Conservation (phyloP, 1,140 invertebrate species). For the Drosophila teissieri region DNA sequence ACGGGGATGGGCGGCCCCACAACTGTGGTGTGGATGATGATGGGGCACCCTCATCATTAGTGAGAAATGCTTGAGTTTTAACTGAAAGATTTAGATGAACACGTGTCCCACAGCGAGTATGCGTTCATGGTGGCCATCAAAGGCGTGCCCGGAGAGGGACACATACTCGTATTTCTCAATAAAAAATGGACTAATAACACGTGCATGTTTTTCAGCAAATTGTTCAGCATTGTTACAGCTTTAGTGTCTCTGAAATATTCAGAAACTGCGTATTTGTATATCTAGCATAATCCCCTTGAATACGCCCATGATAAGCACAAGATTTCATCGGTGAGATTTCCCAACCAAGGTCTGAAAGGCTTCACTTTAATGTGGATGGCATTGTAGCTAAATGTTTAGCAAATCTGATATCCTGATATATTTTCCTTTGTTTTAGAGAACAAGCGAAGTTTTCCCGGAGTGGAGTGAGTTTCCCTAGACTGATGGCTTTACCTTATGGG, state of each 20-base stretch:
- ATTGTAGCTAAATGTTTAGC: conserved; percentile 48
- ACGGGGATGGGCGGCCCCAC: neutral
- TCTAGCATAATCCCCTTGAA: neutral
- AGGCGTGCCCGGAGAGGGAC: neutral
- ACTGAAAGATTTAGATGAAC: conserved; percentile 59
- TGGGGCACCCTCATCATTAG: conserved; percentile 66
- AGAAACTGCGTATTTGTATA: neutral
- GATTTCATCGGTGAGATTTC: conserved; percentile 32
- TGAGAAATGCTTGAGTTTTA: conserved; percentile 69
- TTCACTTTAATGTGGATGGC: conserved; percentile 32
- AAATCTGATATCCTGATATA: conserved; percentile 40
- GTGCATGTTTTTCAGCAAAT: too few species aligned
- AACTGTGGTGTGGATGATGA: conserved; percentile 39
- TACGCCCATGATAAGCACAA: conserved; percentile 17
- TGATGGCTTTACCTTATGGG: conserved; percentile 2
- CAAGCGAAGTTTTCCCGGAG: conserved; percentile 16
- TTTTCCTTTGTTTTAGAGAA: conserved; percentile 22
- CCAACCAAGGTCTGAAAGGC: conserved; percentile 6
- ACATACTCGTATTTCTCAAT: too few species aligned
- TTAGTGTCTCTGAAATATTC: neutral
- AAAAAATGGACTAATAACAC: too few species aligned
- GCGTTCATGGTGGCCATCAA: conserved; percentile 7
- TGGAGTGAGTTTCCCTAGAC: neutral
- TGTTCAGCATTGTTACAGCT: too few species aligned
- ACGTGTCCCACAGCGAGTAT: conserved; percentile 29